A percentile compares a stretch with the other conserved stretches of the same genome.
phyloP scores from a whole-genome alignment of 2,113 vertebrate genomes.

The Varanus salvator region DNA sequence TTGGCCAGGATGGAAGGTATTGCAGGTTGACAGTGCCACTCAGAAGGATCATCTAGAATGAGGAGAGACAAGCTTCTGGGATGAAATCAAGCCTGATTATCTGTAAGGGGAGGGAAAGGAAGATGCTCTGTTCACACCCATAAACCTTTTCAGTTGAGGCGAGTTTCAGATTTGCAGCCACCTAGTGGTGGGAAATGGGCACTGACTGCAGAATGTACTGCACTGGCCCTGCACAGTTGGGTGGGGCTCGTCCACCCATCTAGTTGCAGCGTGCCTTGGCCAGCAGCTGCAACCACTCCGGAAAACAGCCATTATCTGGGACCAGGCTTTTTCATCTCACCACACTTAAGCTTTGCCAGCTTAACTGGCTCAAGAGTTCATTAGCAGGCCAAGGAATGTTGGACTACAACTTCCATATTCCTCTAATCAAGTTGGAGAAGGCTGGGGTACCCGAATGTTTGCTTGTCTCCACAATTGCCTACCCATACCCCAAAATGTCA shows the following conservation, averaged over 20 bases:
- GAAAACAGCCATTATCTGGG: not conserved
- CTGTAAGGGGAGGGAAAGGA: not conserved
- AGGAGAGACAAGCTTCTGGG: not conserved
- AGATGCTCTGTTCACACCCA: not conserved
- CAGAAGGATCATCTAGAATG: not conserved
- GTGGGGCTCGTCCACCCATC: not conserved
- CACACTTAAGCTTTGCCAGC: not conserved
- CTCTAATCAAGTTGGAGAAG: no score
- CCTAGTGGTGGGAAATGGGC: not conserved
- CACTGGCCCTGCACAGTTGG: not conserved
- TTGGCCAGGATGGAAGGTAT: not conserved
- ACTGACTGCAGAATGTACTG: no score
- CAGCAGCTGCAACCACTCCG: not conserved
- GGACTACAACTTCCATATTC: no score
- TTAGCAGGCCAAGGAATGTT: not conserved
- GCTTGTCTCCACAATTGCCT: not conserved
- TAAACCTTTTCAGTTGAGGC: not conserved
- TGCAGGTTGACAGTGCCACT: not conserved
- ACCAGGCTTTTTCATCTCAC: not conserved
- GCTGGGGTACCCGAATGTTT: no score
- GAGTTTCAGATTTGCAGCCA: not conserved
- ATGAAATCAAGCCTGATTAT: not conserved
- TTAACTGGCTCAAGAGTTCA: not conserved
- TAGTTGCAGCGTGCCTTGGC: not conserved
- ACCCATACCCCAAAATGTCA: not conserved